Conservation (phyloP, 2,113 vertebrate genomes). For the Cepphus grylle region DNA sequence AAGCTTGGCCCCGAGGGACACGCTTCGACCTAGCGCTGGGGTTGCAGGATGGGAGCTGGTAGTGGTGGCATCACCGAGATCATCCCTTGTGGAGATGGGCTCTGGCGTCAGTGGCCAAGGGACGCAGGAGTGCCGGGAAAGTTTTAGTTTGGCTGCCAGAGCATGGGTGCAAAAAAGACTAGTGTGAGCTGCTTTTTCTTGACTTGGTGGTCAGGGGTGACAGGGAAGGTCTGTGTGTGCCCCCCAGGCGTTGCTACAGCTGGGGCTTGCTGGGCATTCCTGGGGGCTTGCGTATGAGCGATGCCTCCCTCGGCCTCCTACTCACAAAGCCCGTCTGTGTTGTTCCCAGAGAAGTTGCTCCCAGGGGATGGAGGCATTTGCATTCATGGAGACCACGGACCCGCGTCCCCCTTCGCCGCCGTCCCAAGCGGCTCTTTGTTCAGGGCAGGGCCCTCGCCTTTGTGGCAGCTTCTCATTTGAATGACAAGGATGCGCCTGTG, state of each 20-base stretch:
- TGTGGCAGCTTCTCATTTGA: constrained; percentile 35
- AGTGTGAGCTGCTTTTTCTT: neutral
- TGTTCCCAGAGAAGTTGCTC: neutral
- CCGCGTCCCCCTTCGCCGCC: neutral
- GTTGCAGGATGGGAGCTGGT: neutral
- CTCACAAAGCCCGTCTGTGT: constrained; percentile 39
- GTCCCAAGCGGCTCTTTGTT: neutral
- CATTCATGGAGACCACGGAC: constrained; percentile 6
- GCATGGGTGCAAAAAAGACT: neutral
- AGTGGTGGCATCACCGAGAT: neutral
- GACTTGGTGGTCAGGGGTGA: neutral
- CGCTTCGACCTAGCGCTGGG: neutral
- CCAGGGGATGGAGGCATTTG: constrained; percentile 31
- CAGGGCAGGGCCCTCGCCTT: neutral
- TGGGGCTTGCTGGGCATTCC: constrained; percentile 22
- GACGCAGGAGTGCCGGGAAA: neutral
- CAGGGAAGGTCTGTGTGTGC: neutral
- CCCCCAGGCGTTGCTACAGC: neutral
- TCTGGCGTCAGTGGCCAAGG: neutral
- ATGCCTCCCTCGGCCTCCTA: neutral
- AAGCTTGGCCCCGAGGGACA: neutral
- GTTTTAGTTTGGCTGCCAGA: neutral
- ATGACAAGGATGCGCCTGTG: constrained; percentile 15
- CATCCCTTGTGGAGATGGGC: neutral
- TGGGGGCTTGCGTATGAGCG: neutral